Evolutionary conservation across 2,797 vertebrate genomes (phyloP).

Genomic region (Pygocentrus nattereri): DNA sequence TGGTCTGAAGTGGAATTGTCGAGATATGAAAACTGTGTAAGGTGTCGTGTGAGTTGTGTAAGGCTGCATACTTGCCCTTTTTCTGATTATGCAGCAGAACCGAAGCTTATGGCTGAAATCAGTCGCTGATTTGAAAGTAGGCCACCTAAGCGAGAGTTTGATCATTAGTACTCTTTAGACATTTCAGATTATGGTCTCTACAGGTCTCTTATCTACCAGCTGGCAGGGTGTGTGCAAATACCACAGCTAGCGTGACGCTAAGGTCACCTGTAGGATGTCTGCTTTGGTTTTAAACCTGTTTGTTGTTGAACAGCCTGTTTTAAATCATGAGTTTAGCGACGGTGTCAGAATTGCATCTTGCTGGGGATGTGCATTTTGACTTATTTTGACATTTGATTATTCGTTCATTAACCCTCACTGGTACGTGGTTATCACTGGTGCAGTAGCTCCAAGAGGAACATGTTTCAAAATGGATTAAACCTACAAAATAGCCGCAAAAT

Average conservation of each 20-base stretch:
- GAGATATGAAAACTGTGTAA: not conserved
- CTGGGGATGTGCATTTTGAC: too few species aligned
- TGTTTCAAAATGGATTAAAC: too few species aligned
- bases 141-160: not conserved
- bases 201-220: constrained; percentile 4
- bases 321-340: too few species aligned
- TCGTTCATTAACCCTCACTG: too few species aligned
- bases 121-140: not conserved
- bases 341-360: too few species aligned
- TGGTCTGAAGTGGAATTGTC: not conserved
- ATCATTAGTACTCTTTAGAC: constrained; percentile 5
- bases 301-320: too few species aligned
- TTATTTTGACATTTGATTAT: too few species aligned
- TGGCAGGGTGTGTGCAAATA: not conserved
- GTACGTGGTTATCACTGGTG: too few species aligned
- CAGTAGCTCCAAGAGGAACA: too few species aligned
- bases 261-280: not conserved
- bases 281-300: too few species aligned
- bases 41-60: not conserved
- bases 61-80: not conserved
- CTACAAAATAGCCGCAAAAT: too few species aligned
- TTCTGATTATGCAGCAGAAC: not conserved
- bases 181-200: not conserved
- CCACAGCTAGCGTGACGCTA: not conserved
- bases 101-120: not conserved